These are phyloP conservation scores for Podarcis cretensis DNA, from an alignment of 2,113 vertebrate genomes.

Conservation along the genomic window DNA sequence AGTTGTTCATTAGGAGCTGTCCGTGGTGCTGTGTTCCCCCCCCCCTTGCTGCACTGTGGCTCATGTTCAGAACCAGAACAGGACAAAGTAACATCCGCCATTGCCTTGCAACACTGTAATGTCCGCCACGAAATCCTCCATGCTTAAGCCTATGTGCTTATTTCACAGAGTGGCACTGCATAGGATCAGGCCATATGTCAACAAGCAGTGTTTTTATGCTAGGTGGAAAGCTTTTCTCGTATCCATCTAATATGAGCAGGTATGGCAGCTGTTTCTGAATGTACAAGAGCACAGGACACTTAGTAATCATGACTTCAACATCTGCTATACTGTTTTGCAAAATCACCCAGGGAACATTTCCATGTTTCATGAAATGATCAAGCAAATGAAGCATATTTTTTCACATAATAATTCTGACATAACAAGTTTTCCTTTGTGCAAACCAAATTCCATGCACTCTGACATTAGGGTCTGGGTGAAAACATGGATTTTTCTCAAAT, in stretches of 20 bases:
- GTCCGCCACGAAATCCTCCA: background rate
- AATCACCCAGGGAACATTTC: slow-evolving; percentile 8
- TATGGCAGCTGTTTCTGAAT: background rate
- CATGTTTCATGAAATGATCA: slow-evolving; percentile 1
- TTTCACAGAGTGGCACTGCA: slow-evolving; percentile 12
- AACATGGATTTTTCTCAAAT: background rate
- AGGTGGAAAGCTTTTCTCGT: background rate
- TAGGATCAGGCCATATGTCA: slow-evolving; percentile 1
- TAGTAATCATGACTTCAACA: slow-evolving; percentile 4
- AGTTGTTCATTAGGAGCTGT: background rate
- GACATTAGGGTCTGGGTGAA: background rate
- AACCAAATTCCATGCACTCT: too few relatives aligned
- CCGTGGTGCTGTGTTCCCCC: background rate
- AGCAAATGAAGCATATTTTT: slow-evolving; percentile 17
- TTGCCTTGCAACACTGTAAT: background rate
- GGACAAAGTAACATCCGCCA: background rate
- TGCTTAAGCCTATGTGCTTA: background rate
- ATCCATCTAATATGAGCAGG: background rate
- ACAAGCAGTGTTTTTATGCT: background rate
- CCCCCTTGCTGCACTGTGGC: background rate
- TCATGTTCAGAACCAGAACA: background rate
- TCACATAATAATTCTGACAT: background rate
- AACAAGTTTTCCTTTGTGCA: background rate
- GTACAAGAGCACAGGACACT: background rate
- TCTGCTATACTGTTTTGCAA: background rate